Percentiles rank a stretch among this genome's conserved stretches.
phyloP scores from a whole-genome alignment of 2,888 invertebrate genomes.

The Graphium colonna region DNA sequence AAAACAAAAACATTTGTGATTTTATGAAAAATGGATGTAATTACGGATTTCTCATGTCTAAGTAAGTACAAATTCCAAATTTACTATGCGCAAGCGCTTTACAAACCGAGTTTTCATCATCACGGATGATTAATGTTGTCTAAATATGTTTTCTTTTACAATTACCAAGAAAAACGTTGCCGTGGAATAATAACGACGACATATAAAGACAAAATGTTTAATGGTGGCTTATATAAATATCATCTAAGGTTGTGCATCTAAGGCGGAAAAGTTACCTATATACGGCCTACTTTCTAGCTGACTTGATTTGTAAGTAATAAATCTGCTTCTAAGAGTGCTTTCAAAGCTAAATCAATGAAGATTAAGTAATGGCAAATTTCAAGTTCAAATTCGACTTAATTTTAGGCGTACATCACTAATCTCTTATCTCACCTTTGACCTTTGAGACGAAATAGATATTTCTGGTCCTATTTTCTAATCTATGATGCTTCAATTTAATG shows the following conservation, averaged over 20 bases:
- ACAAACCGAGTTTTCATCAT: no score
- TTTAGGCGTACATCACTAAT: no score
- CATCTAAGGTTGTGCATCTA: not conserved
- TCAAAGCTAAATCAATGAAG: not conserved
- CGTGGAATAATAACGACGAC: no score
- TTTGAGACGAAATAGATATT: no score
- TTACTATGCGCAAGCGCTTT: conserved; percentile 9
- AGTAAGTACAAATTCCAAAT: conserved; percentile 51
- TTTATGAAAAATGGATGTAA: conserved; percentile 64
- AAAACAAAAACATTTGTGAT: conserved; percentile 59
- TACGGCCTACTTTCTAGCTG: conserved; percentile 27
- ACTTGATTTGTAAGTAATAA: conserved; percentile 17
- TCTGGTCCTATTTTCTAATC: no score
- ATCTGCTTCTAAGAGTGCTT: not conserved
- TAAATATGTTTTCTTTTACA: no score
- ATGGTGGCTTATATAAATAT: not conserved
- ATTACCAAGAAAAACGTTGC: not conserved
- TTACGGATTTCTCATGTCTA: conserved; percentile 61
- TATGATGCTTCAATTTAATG: no score
- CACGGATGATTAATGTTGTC: no score
- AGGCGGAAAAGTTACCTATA: conserved; percentile 13
- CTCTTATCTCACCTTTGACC: no score
- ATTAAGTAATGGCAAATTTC: not conserved
- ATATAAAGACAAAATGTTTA: not conserved
- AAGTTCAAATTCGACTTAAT: not conserved